Evolutionary conservation across 2,797 vertebrate genomes (phyloP).

Genomic region (Alectoris magna): DNA sequence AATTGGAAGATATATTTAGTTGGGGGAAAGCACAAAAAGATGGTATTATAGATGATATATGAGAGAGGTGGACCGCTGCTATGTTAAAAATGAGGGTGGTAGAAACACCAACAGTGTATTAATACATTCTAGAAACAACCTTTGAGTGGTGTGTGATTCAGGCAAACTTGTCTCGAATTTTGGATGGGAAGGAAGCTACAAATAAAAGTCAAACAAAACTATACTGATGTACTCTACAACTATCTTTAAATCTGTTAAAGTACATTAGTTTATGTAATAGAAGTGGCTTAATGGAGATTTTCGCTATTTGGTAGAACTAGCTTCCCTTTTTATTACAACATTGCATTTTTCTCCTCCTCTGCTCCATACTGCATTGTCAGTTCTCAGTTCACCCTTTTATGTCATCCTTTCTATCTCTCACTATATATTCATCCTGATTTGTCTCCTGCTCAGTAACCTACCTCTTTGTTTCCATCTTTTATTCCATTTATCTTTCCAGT

Average conservation of each 20-base stretch:
- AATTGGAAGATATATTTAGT: background rate
- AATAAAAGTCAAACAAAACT: background rate
- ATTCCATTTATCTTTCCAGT: conserved; percentile 69
- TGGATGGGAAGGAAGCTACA: background rate
- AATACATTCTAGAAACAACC: background rate
- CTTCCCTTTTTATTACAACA: background rate
- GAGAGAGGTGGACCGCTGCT: background rate
- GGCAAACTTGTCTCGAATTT: background rate
- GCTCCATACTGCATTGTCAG: background rate
- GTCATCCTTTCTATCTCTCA: background rate
- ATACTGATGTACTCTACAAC: background rate
- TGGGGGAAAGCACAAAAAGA: background rate
- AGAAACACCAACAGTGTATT: background rate
- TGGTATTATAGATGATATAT: background rate
- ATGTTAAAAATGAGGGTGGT: background rate
- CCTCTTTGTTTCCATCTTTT: conserved; percentile 57
- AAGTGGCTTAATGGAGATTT: background rate
- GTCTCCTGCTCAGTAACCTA: conserved; percentile 29
- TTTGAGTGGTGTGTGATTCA: background rate
- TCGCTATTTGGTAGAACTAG: background rate
- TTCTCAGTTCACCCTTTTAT: conserved; percentile 9
- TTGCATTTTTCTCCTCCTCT: background rate
- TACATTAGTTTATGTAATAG: background rate
- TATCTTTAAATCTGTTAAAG: background rate
- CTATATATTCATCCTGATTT: conserved; percentile 30